Base-by-base conservation (phyloP, 2,113 vertebrate species). In the Cepphus grylle region DNA sequence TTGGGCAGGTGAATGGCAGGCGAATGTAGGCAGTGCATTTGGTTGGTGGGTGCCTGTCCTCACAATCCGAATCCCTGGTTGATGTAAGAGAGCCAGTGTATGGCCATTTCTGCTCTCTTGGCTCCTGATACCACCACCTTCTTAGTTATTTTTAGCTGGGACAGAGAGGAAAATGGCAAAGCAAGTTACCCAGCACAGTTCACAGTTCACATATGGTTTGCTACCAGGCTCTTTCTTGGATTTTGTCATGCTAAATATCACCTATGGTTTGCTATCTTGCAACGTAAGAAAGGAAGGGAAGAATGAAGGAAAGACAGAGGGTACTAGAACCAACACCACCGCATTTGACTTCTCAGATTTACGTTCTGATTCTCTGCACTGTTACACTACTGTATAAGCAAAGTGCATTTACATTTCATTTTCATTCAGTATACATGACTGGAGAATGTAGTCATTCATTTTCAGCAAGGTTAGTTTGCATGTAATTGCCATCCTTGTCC, bases 1-100 rank as follows among this genome's bases (percentile, higher is more conserved):
- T 81, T 86, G 95, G 93, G 87, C 85, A 95, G 81, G 78, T 86
- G 93, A 96, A 82, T 5, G 32, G 56, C 87, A 96, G 93, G 81
- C 32, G 0, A 95, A n/a, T 22, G 53, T 90, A 82, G 58, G 77
- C 86, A 52, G 52, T 50, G 55, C 91, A 70, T 65, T 97, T 55
- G 34, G 50, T 50, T 42, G 52, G 40, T 11, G 67, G 78, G 65
- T 1, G 8, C 55, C 89, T 86, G 85, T 78, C 80, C 70, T 87
- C 0, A 5, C 71, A 93, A 63, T 42, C 94, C 15, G 36, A 92
- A 97, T 87, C 81, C 81, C 67, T 81, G 47, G 38, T 36, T 93
- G 84, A 77, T 74, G 25, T 4, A 22, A 52, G 71, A 82, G 66
- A 89, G 66, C 27, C 23, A 43, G 34, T 3, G 3, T n/a, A 63